Conservation (phyloP, 2,113 vertebrate genomes). For the Burhinus oedicnemus region DNA sequence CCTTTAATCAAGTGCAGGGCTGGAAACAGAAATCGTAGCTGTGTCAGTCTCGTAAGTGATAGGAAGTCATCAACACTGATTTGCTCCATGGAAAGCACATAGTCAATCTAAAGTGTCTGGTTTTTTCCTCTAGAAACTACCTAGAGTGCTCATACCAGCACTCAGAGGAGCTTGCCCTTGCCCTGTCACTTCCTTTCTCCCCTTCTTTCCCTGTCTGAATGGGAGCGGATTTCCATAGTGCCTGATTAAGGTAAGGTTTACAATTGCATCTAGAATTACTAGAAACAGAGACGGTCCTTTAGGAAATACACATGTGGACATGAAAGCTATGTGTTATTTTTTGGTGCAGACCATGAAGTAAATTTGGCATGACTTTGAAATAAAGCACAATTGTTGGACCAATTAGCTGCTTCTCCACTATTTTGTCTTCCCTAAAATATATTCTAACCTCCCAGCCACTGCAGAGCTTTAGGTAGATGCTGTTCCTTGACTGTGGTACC, state of each 20-base stretch:
- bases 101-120: background rate
- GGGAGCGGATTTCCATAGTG: background rate
- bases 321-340: background rate
- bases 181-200: background rate
- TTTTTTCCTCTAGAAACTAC: background rate
- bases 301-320: background rate
- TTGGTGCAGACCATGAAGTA: background rate
- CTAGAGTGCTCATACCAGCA: background rate
- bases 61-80: background rate
- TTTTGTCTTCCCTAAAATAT: background rate
- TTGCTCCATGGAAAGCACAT: background rate
- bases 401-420: background rate
- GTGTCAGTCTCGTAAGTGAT: background rate
- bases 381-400: background rate
- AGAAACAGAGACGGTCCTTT: background rate
- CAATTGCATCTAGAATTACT: background rate
- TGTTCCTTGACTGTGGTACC: background rate
- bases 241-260: background rate
- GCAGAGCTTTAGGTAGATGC: background rate
- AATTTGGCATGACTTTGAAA: background rate
- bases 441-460: background rate
- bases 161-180: background rate
- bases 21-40: background rate
- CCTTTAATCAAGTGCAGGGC: conserved; percentile 40
- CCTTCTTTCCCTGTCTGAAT: background rate